Base-by-base conservation (phyloP, 2,888 invertebrate genomes). In the Actias luna region DNA sequence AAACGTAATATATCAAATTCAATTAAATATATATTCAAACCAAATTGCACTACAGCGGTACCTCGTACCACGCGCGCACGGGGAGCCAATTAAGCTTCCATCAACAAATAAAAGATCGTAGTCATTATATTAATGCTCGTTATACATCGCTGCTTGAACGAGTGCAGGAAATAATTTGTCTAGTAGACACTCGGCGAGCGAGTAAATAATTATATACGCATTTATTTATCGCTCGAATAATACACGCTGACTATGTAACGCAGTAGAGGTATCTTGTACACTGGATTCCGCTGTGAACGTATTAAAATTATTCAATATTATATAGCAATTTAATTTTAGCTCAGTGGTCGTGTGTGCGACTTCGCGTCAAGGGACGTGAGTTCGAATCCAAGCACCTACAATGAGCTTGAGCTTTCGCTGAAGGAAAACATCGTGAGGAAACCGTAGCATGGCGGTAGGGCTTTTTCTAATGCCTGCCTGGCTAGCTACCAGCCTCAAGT, bases 41-140 rank as follows among this genome's bases (percentile, higher is more conserved):
- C 4, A 55, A 55, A 29, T 55, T 55, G 14, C 29, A 16, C 16
- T 16, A 10, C 39, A n/a, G n/a, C n/a, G 5, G 25, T 22, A 52
- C 22, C 4, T 29, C 16, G 16, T 55, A 55, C 55, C 5, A 8
- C 29, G 55, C 55, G 10, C 8, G 10, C 1, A 46, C 46, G 22
- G 29, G 16, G 29, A 55, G n/a, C 55, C 55, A 55, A 55, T 55
- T 55, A 55, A 29, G 29, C 55, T n/a, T 16, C 55, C 18, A 29
- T 55, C 55, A n/a, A 29, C 16, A 55, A 29, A 29, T 33, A 22
- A 29, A n/a, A 42, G 29, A 59, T 27, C 74, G 75, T 67, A 64
- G 78, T 77, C 83, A 80, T 84, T 84, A 83, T 75, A 76, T 75
- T 73, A 74, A 86, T 84, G 84, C 77, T 67, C 67, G 69, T 77